Conservation (phyloP, 1,140 invertebrate species). For the Anastrepha obliqua region DNA sequence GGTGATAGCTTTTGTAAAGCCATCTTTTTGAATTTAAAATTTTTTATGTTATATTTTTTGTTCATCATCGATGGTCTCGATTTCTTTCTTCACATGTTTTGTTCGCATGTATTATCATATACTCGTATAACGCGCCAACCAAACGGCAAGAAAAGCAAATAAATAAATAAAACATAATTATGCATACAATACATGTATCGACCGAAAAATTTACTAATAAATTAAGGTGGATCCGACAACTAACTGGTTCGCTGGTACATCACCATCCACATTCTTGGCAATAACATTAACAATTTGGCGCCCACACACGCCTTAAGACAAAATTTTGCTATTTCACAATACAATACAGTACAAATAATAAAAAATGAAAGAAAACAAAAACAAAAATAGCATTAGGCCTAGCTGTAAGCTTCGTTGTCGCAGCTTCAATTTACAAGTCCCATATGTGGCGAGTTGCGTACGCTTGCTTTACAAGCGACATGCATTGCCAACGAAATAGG, state of each 20-base stretch:
- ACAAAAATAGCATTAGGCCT: background rate
- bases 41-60: background rate
- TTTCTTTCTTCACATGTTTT: background rate
- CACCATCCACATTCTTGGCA: slow-evolving; percentile 33
- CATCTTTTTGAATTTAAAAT: background rate
- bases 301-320: slow-evolving; percentile 43
- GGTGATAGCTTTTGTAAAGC: background rate
- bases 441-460: background rate
- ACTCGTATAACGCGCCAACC: background rate
- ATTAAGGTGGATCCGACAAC: slow-evolving; percentile 44
- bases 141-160: background rate
- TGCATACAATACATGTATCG: background rate
- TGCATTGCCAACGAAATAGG: background rate
- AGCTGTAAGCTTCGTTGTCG: background rate
- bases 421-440: background rate
- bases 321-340: slow-evolving; percentile 34
- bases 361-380: slow-evolving; percentile 4
- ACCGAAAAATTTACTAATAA: background rate
- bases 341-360: background rate
- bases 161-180: background rate
- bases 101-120: slow-evolving; percentile 12
- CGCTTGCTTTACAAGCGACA: background rate
- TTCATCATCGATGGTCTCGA: background rate
- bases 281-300: slow-evolving; percentile 21
- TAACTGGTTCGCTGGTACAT: slow-evolving; percentile 45